Evolutionary conservation across 2,888 invertebrate species (phyloP).

Genomic region (Bruchidius siliquastri): DNA sequence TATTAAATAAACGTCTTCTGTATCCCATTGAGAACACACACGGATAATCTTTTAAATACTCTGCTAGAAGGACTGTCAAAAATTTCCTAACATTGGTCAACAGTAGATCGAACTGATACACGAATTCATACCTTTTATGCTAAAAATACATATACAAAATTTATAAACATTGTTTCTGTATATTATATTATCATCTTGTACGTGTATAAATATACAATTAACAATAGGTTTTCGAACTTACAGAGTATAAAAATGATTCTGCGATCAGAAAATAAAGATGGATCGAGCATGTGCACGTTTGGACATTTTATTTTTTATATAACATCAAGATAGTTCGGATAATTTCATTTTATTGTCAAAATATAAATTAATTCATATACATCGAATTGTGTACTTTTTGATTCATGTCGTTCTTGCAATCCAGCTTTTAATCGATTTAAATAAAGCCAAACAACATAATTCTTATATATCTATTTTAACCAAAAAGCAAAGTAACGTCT

Average conservation of each 20-base stretch:
- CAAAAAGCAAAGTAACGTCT: too few species aligned
- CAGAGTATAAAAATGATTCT: conserved; percentile 20
- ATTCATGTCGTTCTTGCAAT: not conserved
- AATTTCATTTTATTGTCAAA: conserved; percentile 9
- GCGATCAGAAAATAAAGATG: conserved; percentile 6
- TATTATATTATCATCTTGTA: conserved; percentile 7
- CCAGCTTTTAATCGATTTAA: too few species aligned
- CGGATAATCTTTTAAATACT: conserved; percentile 49
- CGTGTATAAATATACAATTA: conserved; percentile 16
- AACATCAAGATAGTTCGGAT: conserved; percentile 17
- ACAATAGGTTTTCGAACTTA: conserved; percentile 7
- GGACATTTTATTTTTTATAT: conserved; percentile 11
- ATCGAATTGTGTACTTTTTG: not conserved
- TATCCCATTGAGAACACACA: conserved; percentile 55
- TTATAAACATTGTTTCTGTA: conserved; percentile 4
- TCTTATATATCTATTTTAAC: too few species aligned
- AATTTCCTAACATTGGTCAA: conserved; percentile 42
- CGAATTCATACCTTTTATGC: conserved; percentile 23
- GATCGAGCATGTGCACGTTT: conserved; percentile 6
- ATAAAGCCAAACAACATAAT: too few species aligned
- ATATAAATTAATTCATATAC: not conserved
- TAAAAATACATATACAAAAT: conserved; percentile 17
- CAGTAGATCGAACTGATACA: conserved; percentile 28
- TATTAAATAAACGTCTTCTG: conserved; percentile 56
- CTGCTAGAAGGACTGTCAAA: conserved; percentile 36